Base-by-base conservation (phyloP, 2,888 invertebrate species). In the Patella pellucida region DNA sequence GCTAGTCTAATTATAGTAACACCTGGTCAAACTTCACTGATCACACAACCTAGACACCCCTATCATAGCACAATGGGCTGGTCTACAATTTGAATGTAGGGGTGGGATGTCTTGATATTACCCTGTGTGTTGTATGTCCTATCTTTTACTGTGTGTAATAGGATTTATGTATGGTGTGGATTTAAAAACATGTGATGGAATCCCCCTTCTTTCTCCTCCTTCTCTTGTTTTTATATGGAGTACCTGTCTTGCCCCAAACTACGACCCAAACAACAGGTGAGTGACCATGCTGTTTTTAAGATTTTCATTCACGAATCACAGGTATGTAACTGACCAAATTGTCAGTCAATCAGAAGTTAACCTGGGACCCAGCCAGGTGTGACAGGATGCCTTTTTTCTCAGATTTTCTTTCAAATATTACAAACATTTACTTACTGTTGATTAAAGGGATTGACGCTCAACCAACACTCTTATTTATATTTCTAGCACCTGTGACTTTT, bases 1-100 rank as follows among this genome's bases (percentile, higher is more conserved):
- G 62, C 19, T 62, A 19, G 62, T 62, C 62, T 5, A 62, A 23
- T 62, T 62, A 62, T 62, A 62, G 11, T 11, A 11, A 62, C 19
- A 62, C 41, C 23, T 62, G 62, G 62, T 62, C 62, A 62, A 62
- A 19, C 19, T 62, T 62, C 62, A 62, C 19, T 62, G 62, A 62
- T 62, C 23, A 62, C 23, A 19, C 19, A 15, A 14, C 23, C 62
- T 14, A 23, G 23, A 62, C 62, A 62, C 62, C 62, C 62, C 62
- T 62, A n/a, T 62, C 19, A 62, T 62, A 23, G 23, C 23, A 23
- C 62, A 62, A 14, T 62, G 23, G 14, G 16, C 62, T 62, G 23
- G 9, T 14, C 62, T 19, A 23, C 19, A 62, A 62, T 62, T 62
- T 62, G 62, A 62, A 62, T 62, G 62, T 23, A 62, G 23, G 62